These are phyloP conservation scores for Microctonus hyperodae DNA, from an alignment of 2,888 invertebrate genomes.

Conservation along the genomic window DNA sequence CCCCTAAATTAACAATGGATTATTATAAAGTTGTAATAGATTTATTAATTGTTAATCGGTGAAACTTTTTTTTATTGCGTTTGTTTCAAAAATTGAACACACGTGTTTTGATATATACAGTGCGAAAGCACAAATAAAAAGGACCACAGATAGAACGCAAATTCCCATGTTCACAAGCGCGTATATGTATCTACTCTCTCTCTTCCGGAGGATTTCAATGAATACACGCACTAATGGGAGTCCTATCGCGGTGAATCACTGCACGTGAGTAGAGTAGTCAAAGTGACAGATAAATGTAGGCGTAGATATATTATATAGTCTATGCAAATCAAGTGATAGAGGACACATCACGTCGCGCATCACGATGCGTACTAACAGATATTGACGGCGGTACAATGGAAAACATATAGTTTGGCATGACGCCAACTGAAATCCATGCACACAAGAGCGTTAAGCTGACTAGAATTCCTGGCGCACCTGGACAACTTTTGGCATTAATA, in stretches of 20 bases:
- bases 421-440: constrained; percentile 55
- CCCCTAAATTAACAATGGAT: too few relatives aligned
- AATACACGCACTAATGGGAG: constrained; percentile 13
- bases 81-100: too few relatives aligned
- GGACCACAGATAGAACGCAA: background rate
- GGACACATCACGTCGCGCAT: background rate
- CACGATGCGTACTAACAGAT: constrained; percentile 5
- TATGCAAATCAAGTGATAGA: background rate
- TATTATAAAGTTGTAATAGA: too few relatives aligned
- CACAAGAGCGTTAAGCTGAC: constrained; percentile 45
- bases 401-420: constrained; percentile 52
- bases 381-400: constrained; percentile 33
- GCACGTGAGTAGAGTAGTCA: background rate
- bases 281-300: background rate
- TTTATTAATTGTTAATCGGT: too few relatives aligned
- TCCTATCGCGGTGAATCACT: background rate
- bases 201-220: constrained; percentile 14
- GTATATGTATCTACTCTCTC: background rate
- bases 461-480: constrained; percentile 49
- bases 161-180: background rate
- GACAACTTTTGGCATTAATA: constrained; percentile 51
- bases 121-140: background rate
- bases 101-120: too few relatives aligned
- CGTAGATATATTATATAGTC: constrained; percentile 18
- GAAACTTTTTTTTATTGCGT: too few relatives aligned